phyloP scores from a whole-genome alignment of 2,888 invertebrate genomes.

The Apotomis turbidana region DNA sequence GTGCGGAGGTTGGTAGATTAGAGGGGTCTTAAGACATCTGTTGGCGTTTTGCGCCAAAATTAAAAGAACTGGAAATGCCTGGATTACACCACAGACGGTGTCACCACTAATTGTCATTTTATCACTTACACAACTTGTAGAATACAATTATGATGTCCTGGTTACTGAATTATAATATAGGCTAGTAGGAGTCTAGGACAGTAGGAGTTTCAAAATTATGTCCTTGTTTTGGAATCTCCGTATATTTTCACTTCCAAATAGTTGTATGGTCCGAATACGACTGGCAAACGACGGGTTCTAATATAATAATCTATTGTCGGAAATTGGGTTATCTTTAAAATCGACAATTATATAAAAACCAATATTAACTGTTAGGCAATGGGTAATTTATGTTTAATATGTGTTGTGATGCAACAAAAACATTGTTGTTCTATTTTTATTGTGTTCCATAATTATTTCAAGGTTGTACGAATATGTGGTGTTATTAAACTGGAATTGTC shows the following conservation, averaged over 20 bases:
- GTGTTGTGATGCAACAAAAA: slow-evolving; percentile 16
- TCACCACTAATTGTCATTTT: slow-evolving; percentile 68
- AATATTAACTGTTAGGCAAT: slow-evolving; percentile 22
- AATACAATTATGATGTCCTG: too few relatives aligned
- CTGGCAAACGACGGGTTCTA: slow-evolving; percentile 22
- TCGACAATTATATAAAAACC: slow-evolving; percentile 34
- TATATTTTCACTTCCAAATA: slow-evolving; percentile 9
- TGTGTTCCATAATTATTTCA: neutral
- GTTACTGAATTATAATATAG: too few relatives aligned
- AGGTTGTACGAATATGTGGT: slow-evolving; percentile 1
- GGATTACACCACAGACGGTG: slow-evolving; percentile 70
- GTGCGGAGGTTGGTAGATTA: slow-evolving; percentile 70
- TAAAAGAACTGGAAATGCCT: slow-evolving; percentile 71
- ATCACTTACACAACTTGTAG: neutral
- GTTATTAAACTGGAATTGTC: neutral
- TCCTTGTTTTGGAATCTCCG: neutral
- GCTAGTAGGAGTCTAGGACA: too few relatives aligned
- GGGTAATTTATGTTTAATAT: neutral
- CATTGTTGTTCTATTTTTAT: neutral
- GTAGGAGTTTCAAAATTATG: too few relatives aligned
- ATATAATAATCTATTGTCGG: slow-evolving; percentile 16
- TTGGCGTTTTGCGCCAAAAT: slow-evolving; percentile 73
- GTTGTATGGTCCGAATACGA: slow-evolving; percentile 14
- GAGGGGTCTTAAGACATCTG: slow-evolving; percentile 68
- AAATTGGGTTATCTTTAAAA: slow-evolving; percentile 45